These are phyloP conservation scores for Isichthys henryi DNA, from an alignment of 2,113 vertebrate species.

Conservation along the genomic window DNA sequence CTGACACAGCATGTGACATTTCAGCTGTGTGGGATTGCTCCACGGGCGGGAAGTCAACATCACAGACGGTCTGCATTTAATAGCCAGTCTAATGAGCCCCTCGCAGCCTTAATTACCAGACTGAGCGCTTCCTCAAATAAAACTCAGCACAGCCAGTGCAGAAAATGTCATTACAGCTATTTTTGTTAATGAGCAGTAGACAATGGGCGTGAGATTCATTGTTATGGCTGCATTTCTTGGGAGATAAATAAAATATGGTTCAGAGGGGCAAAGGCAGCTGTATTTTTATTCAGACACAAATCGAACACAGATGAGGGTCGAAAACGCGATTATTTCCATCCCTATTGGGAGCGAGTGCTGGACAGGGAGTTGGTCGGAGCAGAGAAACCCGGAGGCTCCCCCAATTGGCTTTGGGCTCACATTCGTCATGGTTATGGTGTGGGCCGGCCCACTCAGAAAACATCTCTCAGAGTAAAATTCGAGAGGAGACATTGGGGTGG, in stretches of 20 bases:
- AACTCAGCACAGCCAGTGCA: background rate
- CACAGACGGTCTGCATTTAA: background rate
- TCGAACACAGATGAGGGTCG: background rate
- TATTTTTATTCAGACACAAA: background rate
- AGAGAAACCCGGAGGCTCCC: background rate
- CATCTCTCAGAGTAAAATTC: background rate
- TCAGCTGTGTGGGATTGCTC: background rate
- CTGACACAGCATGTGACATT: background rate
- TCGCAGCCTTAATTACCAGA: background rate
- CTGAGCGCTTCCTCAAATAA: background rate
- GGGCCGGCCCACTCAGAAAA: background rate
- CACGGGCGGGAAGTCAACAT: background rate
- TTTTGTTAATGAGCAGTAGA: slow-evolving; percentile 1
- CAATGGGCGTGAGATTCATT: background rate
- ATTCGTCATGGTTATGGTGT: background rate
- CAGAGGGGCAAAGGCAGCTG: background rate
- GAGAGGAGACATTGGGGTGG: background rate
- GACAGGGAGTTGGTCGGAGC: background rate
- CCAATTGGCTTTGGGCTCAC: background rate
- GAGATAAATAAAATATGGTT: background rate
- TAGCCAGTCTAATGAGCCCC: background rate
- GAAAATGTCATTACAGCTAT: background rate
- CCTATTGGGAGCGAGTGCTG: background rate
- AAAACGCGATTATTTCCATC: background rate
- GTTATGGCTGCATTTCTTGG: background rate